Evolutionary conservation across 2,888 invertebrate genomes (phyloP).

Genomic region (Dermolepida albohirtum): DNA sequence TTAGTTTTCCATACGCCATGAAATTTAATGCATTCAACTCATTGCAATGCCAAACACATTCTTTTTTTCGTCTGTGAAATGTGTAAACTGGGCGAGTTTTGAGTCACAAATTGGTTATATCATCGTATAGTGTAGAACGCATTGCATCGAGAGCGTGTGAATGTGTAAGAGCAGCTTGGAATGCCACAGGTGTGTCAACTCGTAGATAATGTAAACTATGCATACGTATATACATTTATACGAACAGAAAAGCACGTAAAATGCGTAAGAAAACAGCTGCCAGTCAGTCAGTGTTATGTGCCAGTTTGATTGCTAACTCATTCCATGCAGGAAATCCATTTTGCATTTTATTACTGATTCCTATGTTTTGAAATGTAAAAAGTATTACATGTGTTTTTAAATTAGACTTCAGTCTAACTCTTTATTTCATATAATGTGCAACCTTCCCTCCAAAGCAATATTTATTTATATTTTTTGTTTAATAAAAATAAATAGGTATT

Average conservation of each 20-base stretch:
- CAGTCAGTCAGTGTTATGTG: constrained; percentile 1
- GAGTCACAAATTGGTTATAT: constrained; percentile 2
- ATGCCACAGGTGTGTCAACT: constrained; percentile 33
- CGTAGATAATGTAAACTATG: constrained; percentile 10
- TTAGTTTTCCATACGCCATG: not conserved
- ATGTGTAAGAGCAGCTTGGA: constrained; percentile 13
- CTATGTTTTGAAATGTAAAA: too few relatives aligned
- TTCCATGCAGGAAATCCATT: not conserved
- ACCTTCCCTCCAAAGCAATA: too few relatives aligned
- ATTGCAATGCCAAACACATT: constrained; percentile 15
- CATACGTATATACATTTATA: too few relatives aligned
- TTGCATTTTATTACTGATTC: not conserved
- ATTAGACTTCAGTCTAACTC: too few relatives aligned
- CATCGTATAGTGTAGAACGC: not conserved
- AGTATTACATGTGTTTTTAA: too few relatives aligned
- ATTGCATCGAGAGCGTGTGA: constrained; percentile 9
- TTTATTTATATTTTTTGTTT: too few relatives aligned
- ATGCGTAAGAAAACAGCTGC: constrained; percentile 17
- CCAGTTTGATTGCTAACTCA: constrained; percentile 1
- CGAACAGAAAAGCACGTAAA: not conserved
- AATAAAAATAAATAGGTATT: too few relatives aligned
- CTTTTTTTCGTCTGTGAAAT: constrained; percentile 1
- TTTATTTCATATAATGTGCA: too few relatives aligned
- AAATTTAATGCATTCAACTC: not conserved
- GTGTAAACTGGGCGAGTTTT: not conserved